These are phyloP conservation scores for Mesochorus sp. DNA, from an alignment of 2,888 invertebrate genomes.

Conservation along the genomic window DNA sequence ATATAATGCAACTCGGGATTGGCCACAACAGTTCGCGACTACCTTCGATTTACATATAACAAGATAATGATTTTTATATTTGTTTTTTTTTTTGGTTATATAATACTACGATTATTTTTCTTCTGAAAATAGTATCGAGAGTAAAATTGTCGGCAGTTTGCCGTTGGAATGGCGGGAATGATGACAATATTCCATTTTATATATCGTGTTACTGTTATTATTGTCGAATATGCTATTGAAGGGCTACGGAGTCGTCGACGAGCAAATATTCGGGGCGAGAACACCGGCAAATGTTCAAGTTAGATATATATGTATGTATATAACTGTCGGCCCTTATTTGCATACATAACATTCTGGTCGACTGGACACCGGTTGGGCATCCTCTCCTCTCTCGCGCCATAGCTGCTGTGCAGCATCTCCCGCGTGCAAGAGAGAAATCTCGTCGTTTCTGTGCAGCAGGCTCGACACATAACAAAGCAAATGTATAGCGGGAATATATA, in stretches of 20 bases:
- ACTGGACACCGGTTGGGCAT: constrained; percentile 80
- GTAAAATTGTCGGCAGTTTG: neutral
- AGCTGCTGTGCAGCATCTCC: constrained; percentile 43
- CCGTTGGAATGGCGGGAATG: neutral
- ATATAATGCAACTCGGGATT: constrained; percentile 65
- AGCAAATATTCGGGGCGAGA: constrained; percentile 46
- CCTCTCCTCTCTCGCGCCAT: constrained; percentile 66
- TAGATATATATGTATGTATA: constrained; percentile 69
- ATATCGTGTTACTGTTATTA: neutral
- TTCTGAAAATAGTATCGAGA: constrained; percentile 70
- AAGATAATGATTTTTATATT: constrained; percentile 77
- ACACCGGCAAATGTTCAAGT: constrained; percentile 62
- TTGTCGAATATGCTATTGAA: neutral
- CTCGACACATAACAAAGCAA: constrained; percentile 60
- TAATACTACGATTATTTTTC: constrained; percentile 74
- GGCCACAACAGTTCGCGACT: constrained; percentile 57
- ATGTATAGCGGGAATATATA: constrained; percentile 10
- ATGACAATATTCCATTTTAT: neutral
- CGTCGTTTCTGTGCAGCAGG: constrained; percentile 59
- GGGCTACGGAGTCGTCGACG: neutral
- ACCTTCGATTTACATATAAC: constrained; percentile 79
- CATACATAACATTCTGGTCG: constrained; percentile 82
- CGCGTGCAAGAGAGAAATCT: constrained; percentile 8
- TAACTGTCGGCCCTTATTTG: constrained; percentile 81
- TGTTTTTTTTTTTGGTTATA: constrained; percentile 75